Base-by-base conservation (phyloP, 2,113 vertebrate species). In the Nothocercus julius region DNA sequence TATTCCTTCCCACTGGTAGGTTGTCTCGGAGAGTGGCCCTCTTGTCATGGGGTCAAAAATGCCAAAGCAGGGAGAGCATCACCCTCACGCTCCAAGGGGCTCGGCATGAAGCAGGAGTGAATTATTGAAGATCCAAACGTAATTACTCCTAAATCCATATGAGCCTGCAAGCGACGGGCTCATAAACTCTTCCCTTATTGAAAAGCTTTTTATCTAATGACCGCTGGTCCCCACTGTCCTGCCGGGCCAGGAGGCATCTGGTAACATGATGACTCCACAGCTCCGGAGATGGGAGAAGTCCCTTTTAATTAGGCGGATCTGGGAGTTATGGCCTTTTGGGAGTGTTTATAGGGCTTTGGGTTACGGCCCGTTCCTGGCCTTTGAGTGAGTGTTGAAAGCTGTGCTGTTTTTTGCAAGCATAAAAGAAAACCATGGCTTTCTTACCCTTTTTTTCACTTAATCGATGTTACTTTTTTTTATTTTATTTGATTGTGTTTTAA, bases 201-300 rank as follows among this genome's bases (percentile, higher is more conserved):
- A 82, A 68, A 53, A 82, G 66, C 66, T 42, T 84, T 88, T 81
- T 84, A 11, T 38, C 53, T 76, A 47, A 62, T 25, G 78, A 28
- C 47, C 1, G 0, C 36, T 19, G 38, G 9, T 80, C 82, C 56
- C 70, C 0, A 0, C 64, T 89, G 77, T 53, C 69, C 70, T 79
- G n/a, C 63, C 0, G 1, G 32, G 47, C 53, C 0, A 0, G 69
- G 81, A 47, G 51, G 32, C n/a, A 17, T 17, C 49, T 70, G 40
- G 59, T 73, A 62, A 54, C 0, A 1, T 14, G 75, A 11, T 2
- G 2, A 34, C 38, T 36, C 24, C 28, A 7, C 28, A 17, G 54
- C 54, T 5, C 34, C 0, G 0, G 45, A 40, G 45, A 20, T 66
- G 66, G 54, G 53, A 40, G 45, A 3, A 0, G 25, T 56, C 38